phyloP scores from a whole-genome alignment of 2,888 invertebrate species.

The Mechanitis messenoides region DNA sequence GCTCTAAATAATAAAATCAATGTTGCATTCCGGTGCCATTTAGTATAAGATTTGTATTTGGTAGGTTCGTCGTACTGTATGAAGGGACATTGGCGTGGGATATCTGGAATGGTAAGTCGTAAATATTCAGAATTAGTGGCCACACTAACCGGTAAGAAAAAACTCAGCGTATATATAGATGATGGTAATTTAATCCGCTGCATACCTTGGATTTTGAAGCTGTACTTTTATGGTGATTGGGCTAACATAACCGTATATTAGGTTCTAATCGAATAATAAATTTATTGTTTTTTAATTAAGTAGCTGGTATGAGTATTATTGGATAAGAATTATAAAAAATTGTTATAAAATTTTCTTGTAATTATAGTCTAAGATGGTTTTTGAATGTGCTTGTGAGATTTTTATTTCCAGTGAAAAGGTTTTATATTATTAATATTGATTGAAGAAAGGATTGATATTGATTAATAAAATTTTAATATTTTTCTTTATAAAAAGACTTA shows the following conservation, averaged over 20 bases:
- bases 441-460: too few relatives aligned
- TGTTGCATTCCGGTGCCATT: constrained; percentile 7
- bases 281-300: background rate
- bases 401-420: too few relatives aligned
- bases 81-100: constrained; percentile 62
- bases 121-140: constrained; percentile 69
- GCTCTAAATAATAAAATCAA: constrained; percentile 2
- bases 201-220: constrained; percentile 23
- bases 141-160: constrained; percentile 59
- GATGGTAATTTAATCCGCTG: constrained; percentile 32
- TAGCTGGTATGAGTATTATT: background rate
- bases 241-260: background rate
- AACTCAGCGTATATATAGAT: constrained; percentile 57
- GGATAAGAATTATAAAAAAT: too few relatives aligned
- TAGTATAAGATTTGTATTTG: constrained; percentile 8
- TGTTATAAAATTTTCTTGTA: too few relatives aligned
- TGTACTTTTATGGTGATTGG: constrained; percentile 26
- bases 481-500: too few relatives aligned
- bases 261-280: background rate
- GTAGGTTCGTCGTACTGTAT: constrained; percentile 33
- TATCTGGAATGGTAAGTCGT: constrained; percentile 67
- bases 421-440: too few relatives aligned
- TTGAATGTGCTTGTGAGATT: too few relatives aligned
- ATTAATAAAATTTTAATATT: too few relatives aligned
- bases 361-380: too few relatives aligned